Evolutionary conservation across 1,140 invertebrate genomes (phyloP).

Genomic region (Temnothorax curvispinosus): DNA sequence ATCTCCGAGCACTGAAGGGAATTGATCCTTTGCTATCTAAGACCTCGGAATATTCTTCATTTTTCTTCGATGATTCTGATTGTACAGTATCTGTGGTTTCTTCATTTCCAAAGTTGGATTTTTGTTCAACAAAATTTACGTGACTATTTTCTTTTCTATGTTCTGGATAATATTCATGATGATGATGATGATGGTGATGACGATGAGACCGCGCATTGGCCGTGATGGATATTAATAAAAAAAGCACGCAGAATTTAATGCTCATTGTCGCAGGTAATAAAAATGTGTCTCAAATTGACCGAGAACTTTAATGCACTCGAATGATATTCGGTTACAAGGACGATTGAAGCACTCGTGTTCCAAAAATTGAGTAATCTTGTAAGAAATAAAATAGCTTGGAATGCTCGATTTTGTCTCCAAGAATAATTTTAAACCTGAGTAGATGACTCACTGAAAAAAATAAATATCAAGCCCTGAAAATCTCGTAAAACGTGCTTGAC

Average conservation of each 20-base stretch:
- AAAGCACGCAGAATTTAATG: slow-evolving; percentile 37
- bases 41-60: slow-evolving; percentile 4
- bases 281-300: neutral
- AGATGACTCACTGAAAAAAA: neutral
- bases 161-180: slow-evolving; percentile 45
- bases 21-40: slow-evolving; percentile 60
- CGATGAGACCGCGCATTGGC: slow-evolving; percentile 50
- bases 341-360: neutral
- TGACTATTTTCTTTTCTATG: slow-evolving; percentile 41
- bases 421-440: slow-evolving; percentile 9
- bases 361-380: slow-evolving; percentile 4
- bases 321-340: neutral
- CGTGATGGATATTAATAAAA: slow-evolving; percentile 34
- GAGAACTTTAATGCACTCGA: neutral
- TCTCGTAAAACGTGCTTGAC: neutral
- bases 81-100: slow-evolving; percentile 4
- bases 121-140: slow-evolving; percentile 14
- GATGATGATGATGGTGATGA: slow-evolving; percentile 47
- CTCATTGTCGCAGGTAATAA: slow-evolving; percentile 31
- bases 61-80: slow-evolving; percentile 8
- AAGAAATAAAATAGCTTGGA: neutral
- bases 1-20: slow-evolving; percentile 76
- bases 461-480: neutral
- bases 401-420: neutral
- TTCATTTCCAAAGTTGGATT: slow-evolving; percentile 27